Conservation (phyloP, 2,113 vertebrate species). For the Larimichthys polyactis region DNA sequence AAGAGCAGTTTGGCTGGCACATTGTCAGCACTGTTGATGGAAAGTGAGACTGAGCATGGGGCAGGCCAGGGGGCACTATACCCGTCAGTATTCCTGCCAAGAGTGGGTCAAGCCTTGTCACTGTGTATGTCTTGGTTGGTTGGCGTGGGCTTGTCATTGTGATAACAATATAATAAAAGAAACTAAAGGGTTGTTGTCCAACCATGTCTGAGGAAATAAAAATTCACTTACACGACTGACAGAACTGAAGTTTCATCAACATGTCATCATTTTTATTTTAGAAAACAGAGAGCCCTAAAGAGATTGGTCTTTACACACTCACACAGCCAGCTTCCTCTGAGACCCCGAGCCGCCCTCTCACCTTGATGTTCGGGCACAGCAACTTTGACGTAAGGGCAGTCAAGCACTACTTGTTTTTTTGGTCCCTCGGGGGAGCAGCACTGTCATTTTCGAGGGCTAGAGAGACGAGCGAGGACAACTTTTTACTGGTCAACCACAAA, state of each 20-base stretch:
- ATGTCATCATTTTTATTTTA: neutral
- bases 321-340: neutral
- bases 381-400: neutral
- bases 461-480: slow-evolving; percentile 12
- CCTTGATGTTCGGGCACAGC: neutral
- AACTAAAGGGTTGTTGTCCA: no score
- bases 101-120: neutral
- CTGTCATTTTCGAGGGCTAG: neutral
- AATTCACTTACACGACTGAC: no score
- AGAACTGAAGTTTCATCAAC: neutral
- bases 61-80: no score
- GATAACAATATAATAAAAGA: no score
- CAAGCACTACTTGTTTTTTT: slow-evolving; percentile 20
- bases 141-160: no score
- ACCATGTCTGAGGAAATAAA: no score
- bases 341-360: neutral
- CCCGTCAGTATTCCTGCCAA: no score
- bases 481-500: neutral
- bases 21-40: slow-evolving; percentile 10
- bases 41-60: no score
- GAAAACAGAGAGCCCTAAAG: neutral
- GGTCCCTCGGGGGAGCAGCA: neutral
- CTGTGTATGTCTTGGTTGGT: no score
- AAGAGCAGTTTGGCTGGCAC: neutral
- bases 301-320: neutral